Evolutionary conservation across 2,888 invertebrate genomes (phyloP).

Genomic region (Coelopa pilipes): DNA sequence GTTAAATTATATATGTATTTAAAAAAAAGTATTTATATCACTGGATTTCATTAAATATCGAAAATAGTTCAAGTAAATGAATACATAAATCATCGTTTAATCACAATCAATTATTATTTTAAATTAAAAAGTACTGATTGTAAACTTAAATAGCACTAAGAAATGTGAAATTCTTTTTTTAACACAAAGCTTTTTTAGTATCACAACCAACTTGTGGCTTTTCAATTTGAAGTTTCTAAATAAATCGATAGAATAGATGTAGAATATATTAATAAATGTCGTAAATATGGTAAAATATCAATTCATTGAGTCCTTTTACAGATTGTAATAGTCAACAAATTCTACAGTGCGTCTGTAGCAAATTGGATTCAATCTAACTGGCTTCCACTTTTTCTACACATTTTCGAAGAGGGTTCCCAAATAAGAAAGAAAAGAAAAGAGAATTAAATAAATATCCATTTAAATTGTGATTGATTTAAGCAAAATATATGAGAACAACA

Average conservation of each 20-base stretch:
- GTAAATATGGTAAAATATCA: neutral
- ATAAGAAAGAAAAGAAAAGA: slow-evolving; percentile 50
- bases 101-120: too few species aligned
- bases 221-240: slow-evolving; percentile 3
- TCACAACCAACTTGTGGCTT: slow-evolving; percentile 3
- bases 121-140: too few species aligned
- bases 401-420: slow-evolving; percentile 49
- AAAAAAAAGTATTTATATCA: too few species aligned
- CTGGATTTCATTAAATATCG: too few species aligned
- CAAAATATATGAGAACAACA: slow-evolving; percentile 1
- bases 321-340: slow-evolving; percentile 65
- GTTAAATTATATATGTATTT: too few species aligned
- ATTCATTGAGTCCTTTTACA: slow-evolving; percentile 46
- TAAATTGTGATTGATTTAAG: neutral
- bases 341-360: slow-evolving; percentile 65
- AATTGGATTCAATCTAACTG: slow-evolving; percentile 66
- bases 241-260: slow-evolving; percentile 3
- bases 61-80: too few species aligned
- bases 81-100: too few species aligned
- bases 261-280: neutral
- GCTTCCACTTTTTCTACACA: slow-evolving; percentile 66
- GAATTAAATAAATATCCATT: neutral
- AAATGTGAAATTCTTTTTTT: too few species aligned
- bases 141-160: too few species aligned
- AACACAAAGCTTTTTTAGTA: slow-evolving; percentile 11